A percentile compares a stretch with the other conserved stretches of the same genome.
Conservation (phyloP, 2,888 invertebrate species). For the Pristionchus fissidentatus region DNA sequence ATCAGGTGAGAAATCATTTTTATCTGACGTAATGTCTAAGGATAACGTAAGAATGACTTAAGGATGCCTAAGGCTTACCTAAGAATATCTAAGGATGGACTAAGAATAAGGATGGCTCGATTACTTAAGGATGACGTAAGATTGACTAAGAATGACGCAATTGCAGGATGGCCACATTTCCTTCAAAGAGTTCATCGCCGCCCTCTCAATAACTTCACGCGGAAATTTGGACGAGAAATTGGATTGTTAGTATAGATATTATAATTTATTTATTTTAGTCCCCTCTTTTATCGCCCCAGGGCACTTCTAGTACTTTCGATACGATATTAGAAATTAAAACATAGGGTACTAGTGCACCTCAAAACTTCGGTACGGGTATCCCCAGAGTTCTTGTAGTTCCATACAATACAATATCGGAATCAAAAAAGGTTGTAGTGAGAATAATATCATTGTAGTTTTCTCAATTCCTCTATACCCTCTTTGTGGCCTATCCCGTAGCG, state of each 20-base stretch:
- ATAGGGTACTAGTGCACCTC: too few relatives aligned
- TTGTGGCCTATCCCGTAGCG: too few relatives aligned
- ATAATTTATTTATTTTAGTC: background rate
- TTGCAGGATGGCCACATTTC: conserved; percentile 71
- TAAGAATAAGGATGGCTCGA: background rate
- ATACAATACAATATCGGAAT: too few relatives aligned
- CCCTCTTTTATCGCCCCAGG: too few relatives aligned
- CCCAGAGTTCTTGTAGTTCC: too few relatives aligned
- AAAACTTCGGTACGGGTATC: too few relatives aligned
- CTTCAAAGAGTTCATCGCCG: conserved; percentile 75
- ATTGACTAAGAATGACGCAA: background rate
- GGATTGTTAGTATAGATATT: conserved; percentile 66
- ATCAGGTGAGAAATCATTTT: conserved; percentile 84
- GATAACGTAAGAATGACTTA: background rate
- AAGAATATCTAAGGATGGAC: background rate
- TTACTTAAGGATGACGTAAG: too few relatives aligned
- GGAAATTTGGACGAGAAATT: conserved; percentile 75
- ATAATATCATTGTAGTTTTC: too few relatives aligned
- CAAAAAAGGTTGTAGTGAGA: too few relatives aligned
- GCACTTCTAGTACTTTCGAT: background rate
- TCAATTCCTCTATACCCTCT: too few relatives aligned
- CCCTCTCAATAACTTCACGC: conserved; percentile 75
- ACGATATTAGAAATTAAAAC: too few relatives aligned
- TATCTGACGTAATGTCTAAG: background rate
- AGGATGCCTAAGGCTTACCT: background rate